Percentiles rank a stretch among this genome's conserved stretches.
These are phyloP conservation scores for Torymus texanus DNA, from an alignment of 2,888 invertebrate species.

Conservation along the genomic window DNA sequence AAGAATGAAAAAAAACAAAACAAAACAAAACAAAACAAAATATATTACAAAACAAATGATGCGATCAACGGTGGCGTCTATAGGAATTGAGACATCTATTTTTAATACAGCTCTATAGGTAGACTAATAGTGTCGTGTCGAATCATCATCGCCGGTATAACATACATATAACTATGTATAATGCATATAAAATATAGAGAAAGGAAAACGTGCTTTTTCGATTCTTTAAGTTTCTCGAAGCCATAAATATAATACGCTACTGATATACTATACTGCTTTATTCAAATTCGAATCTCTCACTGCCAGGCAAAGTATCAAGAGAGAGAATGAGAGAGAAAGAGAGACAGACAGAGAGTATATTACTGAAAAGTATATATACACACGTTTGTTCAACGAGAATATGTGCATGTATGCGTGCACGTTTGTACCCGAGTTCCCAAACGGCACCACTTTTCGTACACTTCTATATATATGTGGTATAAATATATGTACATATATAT, in stretches of 20 bases:
- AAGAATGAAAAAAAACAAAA: too few species aligned
- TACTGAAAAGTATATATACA: too few species aligned
- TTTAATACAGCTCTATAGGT: slow-evolving; percentile 37
- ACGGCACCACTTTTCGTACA: slow-evolving; percentile 39
- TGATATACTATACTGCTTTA: background rate
- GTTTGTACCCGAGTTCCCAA: background rate
- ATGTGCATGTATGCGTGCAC: background rate
- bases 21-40: too few species aligned
- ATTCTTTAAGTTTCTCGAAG: background rate
- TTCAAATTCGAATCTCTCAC: slow-evolving; percentile 41
- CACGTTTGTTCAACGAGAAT: background rate
- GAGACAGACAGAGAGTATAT: too few species aligned
- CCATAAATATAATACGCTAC: too few species aligned
- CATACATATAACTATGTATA: too few species aligned
- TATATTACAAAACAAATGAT: background rate
- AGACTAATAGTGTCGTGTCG: background rate
- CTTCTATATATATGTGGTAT: background rate
- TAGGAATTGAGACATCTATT: slow-evolving; percentile 44
- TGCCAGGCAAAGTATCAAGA: slow-evolving; percentile 13
- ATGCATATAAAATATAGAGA: too few species aligned
- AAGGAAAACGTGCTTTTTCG: background rate
- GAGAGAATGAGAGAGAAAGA: too few species aligned
- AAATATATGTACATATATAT: too few species aligned
- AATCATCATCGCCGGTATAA: background rate
- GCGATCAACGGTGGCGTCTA: background rate